Evolutionary conservation across 1,140 invertebrate species (phyloP), one percentile per base, ranked within the genome.

Genomic region (Drosophila kikkawai): DNA sequence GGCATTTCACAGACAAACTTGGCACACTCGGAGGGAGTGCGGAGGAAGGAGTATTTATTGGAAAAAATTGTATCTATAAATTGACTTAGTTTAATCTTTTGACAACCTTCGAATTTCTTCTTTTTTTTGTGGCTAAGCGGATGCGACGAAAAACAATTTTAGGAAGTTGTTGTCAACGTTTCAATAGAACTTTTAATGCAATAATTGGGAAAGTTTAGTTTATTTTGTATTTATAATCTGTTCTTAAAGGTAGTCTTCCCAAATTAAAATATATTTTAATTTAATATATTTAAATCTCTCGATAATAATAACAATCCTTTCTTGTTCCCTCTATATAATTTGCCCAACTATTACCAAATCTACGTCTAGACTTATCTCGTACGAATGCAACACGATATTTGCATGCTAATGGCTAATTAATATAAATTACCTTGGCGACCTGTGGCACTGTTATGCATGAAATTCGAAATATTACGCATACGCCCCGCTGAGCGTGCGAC

Each of bases 401-500:
- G 66, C 63, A 75, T 75, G 81, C 80, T 75, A 90, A 84, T 81
- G 55, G 17, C 66, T 78, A 84, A 84, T 87, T 80, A 79, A 90
- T 88, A 88, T 90, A 81, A 75, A 84, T 84, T 48, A 50, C 50
- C 44, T 59, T 22, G 57, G 59, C 60, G 66, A 61, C 41, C 59
- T 66, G 63, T 68, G 68, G 44, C 58, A 58, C 53, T 47, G 60
- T 55, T 50, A 79, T 79, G 75, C 80, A 66, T 81, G 48, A 70
- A 81, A 68, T 56, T 26, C 53, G 61, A 81, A 80, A 79, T 88
- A 83, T 82, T 87, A 56, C 66, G 64, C 67, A 70, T 70, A 70
- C 67, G 63, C 67, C 41, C 64, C 64, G 67, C 56, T 70, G 15
- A 39, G 26, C 67, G 13, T 11, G 32, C 55, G 29, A 36, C 53